Evolutionary conservation across 2,888 invertebrate genomes (phyloP), one percentile per base, ranked within the genome.

Genomic region (Cistogaster globosa): DNA sequence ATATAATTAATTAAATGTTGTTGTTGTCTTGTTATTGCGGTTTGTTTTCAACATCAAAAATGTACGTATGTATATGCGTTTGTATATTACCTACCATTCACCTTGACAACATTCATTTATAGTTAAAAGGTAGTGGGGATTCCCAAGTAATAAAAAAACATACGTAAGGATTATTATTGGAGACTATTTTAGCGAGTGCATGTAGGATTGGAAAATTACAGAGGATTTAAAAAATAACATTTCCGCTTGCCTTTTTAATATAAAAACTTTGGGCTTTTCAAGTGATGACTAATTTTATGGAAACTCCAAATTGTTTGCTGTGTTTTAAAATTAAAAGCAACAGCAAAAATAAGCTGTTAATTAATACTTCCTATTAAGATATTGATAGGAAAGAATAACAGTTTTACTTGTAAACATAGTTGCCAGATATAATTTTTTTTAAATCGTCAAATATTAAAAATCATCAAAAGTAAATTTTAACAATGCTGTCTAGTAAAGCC

Each of bases 131-230:
- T 11, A 55, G 36, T 55, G 62, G 71, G 79, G 12, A 71, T 65
- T 79, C 60, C 63, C 71, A 77, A 26, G 16, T 20, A 51, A 48
- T 20, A 57, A 78, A n/a, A 12, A 55, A 62, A 62, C 12, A 18
- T 18, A 78, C 62, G 55, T 69, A 26, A 71, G 79, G 57, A 71
- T 72, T 53, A 53, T 57, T 55, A 26, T n/a, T n/a, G 71, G 48
- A 36, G 6, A 79, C 48, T 60, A 48, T 9, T 38, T 45, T 20
- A 4, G 45, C 53, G 16, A 11, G 16, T 9, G 38, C 16, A 6
- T 12, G 7, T 26, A 9, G 38, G 16, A 51, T 62, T 14, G 72
- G 71, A 71, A 18, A 71, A 71, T 71, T 65, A n/a, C 48, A 45
- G 48, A 79, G 71, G 71, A 79, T 57, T 63, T 48, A 71, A 36